Evolutionary conservation across 2,113 vertebrate genomes (phyloP).

Genomic region (Stigmatopora nigra): DNA sequence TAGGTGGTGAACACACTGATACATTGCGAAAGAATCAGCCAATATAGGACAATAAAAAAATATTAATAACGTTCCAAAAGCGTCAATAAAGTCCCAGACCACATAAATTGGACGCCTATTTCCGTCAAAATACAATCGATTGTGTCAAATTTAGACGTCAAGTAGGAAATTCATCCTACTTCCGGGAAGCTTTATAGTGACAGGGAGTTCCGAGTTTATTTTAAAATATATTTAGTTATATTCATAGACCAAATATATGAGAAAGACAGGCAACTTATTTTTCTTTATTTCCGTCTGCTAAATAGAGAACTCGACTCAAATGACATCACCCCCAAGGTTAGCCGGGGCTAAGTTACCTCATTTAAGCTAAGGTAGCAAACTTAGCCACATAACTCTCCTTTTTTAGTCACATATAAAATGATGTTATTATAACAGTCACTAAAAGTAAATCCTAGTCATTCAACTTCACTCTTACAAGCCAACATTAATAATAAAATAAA

Average conservation of each 20-base stretch:
- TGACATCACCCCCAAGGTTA: slow-evolving; percentile 23
- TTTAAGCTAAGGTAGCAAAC: slow-evolving; percentile 37
- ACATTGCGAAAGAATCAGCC: too few relatives aligned
- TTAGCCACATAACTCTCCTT: background rate
- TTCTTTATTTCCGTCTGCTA: background rate
- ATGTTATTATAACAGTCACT: background rate
- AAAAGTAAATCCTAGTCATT: rapidly evolving
- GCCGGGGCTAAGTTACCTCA: slow-evolving; percentile 22
- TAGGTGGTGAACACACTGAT: too few relatives aligned
- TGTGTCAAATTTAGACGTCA: background rate
- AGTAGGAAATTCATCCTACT: slow-evolving; percentile 3
- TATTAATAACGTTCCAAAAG: too few relatives aligned
- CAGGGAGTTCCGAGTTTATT: background rate
- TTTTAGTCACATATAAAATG: background rate
- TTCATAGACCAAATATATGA: background rate
- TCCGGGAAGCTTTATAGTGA: slow-evolving; percentile 2
- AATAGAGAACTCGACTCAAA: background rate
- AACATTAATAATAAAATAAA: background rate
- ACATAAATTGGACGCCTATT: too few relatives aligned
- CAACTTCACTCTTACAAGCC: background rate
- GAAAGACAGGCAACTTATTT: background rate
- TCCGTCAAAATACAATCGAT: background rate
- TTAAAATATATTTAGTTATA: too few relatives aligned
- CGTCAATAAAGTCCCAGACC: too few relatives aligned
- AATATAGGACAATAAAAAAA: too few relatives aligned